A percentile compares a stretch with the other conserved stretches of the same genome.
Conservation (phyloP, 2,797 vertebrate species). For the Periparus ater region DNA sequence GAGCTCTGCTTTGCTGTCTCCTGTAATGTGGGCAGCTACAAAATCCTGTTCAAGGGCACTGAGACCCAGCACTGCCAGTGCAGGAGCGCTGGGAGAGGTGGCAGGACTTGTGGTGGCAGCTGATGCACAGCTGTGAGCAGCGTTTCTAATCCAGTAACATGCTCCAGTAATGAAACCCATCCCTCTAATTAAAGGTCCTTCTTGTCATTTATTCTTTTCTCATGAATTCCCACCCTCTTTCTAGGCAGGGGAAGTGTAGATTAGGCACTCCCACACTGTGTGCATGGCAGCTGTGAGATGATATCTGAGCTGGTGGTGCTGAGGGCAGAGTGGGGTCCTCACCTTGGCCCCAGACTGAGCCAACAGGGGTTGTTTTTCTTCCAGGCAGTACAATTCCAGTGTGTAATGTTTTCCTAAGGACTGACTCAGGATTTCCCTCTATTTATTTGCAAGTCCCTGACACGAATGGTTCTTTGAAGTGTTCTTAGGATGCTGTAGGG, state of each 20-base stretch:
- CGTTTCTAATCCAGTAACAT: constrained; percentile 13
- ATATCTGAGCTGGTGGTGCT: neutral
- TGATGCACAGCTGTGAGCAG: neutral
- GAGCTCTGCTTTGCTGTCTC: neutral
- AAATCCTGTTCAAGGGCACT: neutral
- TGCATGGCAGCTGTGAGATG: neutral
- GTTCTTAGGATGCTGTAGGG: constrained; percentile 4
- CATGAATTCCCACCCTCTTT: neutral
- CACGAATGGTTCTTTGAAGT: neutral
- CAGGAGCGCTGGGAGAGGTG: neutral
- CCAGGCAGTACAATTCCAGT: neutral
- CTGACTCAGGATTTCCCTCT: neutral
- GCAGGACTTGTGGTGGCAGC: neutral
- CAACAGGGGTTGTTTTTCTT: neutral
- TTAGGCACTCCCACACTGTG: neutral
- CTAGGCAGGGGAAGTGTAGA: neutral
- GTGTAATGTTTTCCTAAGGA: neutral
- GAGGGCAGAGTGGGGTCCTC: neutral
- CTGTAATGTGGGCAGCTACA: neutral
- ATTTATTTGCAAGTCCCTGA: neutral
- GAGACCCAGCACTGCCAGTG: neutral
- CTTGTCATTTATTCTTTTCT: constrained; percentile 13
- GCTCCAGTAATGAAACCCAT: constrained; percentile 5
- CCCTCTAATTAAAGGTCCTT: neutral
- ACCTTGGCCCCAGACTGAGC: neutral